Base-by-base conservation (phyloP, 53 echinoderm and acorn worm genomes). In the Echinarachnius parma region DNA sequence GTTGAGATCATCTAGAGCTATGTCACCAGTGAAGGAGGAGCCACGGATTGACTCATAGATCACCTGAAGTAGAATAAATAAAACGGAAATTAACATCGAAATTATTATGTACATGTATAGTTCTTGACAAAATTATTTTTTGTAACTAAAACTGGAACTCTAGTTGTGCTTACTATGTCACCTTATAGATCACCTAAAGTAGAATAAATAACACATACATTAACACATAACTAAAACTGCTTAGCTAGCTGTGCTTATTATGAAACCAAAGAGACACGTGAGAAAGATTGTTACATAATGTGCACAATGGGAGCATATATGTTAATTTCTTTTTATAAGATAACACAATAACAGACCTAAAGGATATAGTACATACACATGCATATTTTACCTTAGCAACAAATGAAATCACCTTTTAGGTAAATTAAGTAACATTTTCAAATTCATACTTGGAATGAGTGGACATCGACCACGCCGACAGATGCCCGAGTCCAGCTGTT, bases 11-110 rank as follows among this genome's bases (percentile, higher is more conserved):
- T 96, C 96, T 0, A 96, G 31, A 2, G 90, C 84, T 30, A 85
- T 75, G 35, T 96, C 96, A 11, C 96, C 80, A 9, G 62, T 49
- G 60, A 81, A 96, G 28, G 82, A 82, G 7, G 54, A 80, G 0
- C 96, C 96, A 1, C 85, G 62, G 1, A 94, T 52, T 28, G 78
- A 89, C 52, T 94, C 89, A 57, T 86, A 87, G 31, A 90, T 81
- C 15, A 86, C 58, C 93, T 93, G 61, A 10, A 64, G 24, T 21
- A 76, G 23, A 45, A 14, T 21, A 78, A 53, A 31, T 9, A 13
- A 39, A 39, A 39, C 7, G 13, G 39, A n/a, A 39, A 13, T 39
- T 39, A 13, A 13, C 39, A 39, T 9, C 7, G 39, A 39, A 39
- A 39, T 9, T 39, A 39, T 7, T 9, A 39, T 7, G 7, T 9